These are phyloP conservation scores for Heliconius charithonia DNA, from an alignment of 2,888 invertebrate species.

Conservation along the genomic window DNA sequence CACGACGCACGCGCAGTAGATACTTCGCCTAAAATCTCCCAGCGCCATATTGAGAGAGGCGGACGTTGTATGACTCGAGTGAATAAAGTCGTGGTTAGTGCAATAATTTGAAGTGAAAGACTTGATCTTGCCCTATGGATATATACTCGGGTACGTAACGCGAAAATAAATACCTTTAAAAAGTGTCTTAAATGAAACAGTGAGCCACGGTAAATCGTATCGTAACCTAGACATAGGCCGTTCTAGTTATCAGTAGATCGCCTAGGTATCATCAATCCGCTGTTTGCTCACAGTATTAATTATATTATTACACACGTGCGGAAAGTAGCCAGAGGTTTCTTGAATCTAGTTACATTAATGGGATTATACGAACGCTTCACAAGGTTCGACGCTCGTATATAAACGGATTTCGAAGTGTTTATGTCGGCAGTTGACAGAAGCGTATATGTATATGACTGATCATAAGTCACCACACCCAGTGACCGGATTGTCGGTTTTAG, in stretches of 20 bases:
- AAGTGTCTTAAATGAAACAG: slow-evolving; percentile 59
- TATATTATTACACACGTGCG: slow-evolving; percentile 87
- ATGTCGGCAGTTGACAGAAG: slow-evolving; percentile 86
- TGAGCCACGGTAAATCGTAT: slow-evolving; percentile 69
- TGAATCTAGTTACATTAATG: slow-evolving; percentile 91
- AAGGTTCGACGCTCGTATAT: slow-evolving; percentile 84
- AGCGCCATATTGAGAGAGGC: slow-evolving; percentile 91
- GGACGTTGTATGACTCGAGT: slow-evolving; percentile 87
- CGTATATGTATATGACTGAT: slow-evolving; percentile 86
- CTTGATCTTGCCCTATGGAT: slow-evolving; percentile 84
- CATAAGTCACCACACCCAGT: slow-evolving; percentile 86
- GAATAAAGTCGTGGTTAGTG: slow-evolving; percentile 82
- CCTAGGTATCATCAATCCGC: slow-evolving; percentile 84
- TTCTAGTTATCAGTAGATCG: slow-evolving; percentile 85
- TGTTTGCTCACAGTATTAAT: slow-evolving; percentile 86
- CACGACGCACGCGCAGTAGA: slow-evolving; percentile 83
- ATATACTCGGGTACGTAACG: slow-evolving; percentile 83
- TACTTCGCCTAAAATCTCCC: slow-evolving; percentile 84
- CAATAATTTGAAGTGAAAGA: slow-evolving; percentile 83
- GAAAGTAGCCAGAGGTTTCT: slow-evolving; percentile 87
- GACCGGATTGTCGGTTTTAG: slow-evolving; percentile 84
- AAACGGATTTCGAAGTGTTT: slow-evolving; percentile 85
- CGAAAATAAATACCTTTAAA: slow-evolving; percentile 66
- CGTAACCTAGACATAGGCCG: slow-evolving; percentile 86
- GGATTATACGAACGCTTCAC: slow-evolving; percentile 87